phyloP scores from a whole-genome alignment of 2,888 invertebrate genomes.

The Aphrophora alni region DNA sequence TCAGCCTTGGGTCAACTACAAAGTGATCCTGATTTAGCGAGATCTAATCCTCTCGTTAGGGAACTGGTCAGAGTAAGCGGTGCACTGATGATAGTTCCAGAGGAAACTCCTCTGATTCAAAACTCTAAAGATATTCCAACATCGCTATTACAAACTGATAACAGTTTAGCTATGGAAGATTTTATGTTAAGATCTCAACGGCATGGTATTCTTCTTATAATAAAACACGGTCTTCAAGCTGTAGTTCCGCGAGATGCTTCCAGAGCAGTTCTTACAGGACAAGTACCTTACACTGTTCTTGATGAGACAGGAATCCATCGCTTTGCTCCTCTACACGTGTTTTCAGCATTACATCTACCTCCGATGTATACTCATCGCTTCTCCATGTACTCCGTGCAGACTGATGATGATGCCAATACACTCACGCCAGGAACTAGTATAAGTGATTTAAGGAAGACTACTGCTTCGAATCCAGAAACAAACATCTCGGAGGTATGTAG shows the following conservation, averaged over 20 bases:
- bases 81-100: constrained; percentile 70
- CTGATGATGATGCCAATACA: constrained; percentile 45
- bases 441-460: constrained; percentile 39
- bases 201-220: constrained; percentile 64
- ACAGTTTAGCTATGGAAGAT: constrained; percentile 78
- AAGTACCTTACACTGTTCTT: constrained; percentile 76
- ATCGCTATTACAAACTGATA: constrained; percentile 69
- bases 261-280: constrained; percentile 73
- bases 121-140: constrained; percentile 75
- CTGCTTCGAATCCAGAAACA: not conserved
- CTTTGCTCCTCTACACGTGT: constrained; percentile 78
- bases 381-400: constrained; percentile 46
- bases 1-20: constrained; percentile 68
- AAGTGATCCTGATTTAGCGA: constrained; percentile 70
- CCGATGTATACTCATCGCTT: constrained; percentile 67
- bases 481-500: not conserved
- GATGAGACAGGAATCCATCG: constrained; percentile 78
- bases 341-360: constrained; percentile 72
- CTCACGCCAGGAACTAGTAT: constrained; percentile 19
- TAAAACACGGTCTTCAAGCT: constrained; percentile 75
- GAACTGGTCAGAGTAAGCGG: constrained; percentile 77
- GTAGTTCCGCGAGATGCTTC: constrained; percentile 79
- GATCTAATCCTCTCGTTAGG: constrained; percentile 71
- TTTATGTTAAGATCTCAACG: constrained; percentile 59
- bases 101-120: constrained; percentile 62